Evolutionary conservation across 1,140 invertebrate species (phyloP).

Genomic region (Myzus persicae): DNA sequence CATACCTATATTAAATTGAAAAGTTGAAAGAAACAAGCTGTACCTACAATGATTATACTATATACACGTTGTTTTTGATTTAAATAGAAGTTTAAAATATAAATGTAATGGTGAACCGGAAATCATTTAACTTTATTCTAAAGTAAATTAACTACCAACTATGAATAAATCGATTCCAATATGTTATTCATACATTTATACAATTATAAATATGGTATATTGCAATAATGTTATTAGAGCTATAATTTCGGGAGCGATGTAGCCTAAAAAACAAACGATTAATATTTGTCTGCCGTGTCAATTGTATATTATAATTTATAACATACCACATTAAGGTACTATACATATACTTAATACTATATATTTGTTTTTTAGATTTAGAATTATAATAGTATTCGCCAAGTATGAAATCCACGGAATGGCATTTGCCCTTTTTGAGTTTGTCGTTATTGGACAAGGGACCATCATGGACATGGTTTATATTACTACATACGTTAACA

Average conservation of each 20-base stretch:
- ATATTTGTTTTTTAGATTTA: background rate
- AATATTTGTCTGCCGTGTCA: background rate
- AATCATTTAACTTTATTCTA: background rate
- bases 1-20: background rate
- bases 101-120: background rate
- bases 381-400: background rate
- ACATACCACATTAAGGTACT: background rate
- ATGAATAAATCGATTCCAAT: no score
- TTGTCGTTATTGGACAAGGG: background rate
- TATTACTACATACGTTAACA: background rate
- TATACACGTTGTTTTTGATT: background rate
- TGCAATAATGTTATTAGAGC: background rate
- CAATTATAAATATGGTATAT: background rate
- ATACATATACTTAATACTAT: background rate
- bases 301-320: background rate
- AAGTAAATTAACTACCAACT: background rate
- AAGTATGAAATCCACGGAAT: background rate
- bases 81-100: background rate
- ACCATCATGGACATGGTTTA: background rate
- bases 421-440: background rate
- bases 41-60: background rate
- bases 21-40: background rate
- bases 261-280: background rate
- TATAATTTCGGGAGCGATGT: background rate
- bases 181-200: background rate